Evolutionary conservation across 2,888 invertebrate genomes (phyloP), one percentile per base, ranked within the genome.

Genomic region (Torymus texanus): DNA sequence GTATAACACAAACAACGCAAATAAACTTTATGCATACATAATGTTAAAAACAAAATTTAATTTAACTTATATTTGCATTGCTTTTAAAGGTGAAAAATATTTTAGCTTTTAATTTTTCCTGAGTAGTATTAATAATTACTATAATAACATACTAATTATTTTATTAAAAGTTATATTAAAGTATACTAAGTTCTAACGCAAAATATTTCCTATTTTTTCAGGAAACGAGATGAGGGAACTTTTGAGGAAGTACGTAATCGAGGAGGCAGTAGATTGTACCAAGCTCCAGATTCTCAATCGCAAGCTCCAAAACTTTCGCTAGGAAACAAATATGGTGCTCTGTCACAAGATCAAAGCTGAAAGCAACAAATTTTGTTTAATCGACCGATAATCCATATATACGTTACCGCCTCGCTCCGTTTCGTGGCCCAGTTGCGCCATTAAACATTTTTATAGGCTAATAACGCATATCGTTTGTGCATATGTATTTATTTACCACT

Each of bases 241-340:
- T 93, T 93, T 84, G 93, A 93, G 85, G 92, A 93, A 85, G 93
- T 93, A 10, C 92, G 92, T 82, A 92, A 92, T 83, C 91, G 90
- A 85, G 92, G 92, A 74, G 91, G 92, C 18, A 91, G 91, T 84
- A 91, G 91, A 85, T 89, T 91, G n/a, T 91, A 91, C 82, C 91
- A 91, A 75, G 86, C 90, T 72, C 91, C 91, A 80, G 90, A 91
- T 18, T 86, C 90, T 72, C 91, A 91, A 78, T 84, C 88, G 61
- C 91, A 92, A 86, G 92, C 92, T 68, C 92, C 93, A 61, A 92
- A 92, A 82, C 88, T 94, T 61, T 91, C 92, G 24, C 90, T 94
- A 85, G 94, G 93, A 83, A 94, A 94, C 90, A 94, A 94, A 87
- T 94, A 92, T 85, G 93, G 92, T 85, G 92, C 93, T 81, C 90